Evolutionary conservation across 2,797 vertebrate species (phyloP), one percentile per base, ranked within the genome.

Genomic region (Gymnopithys bicolor): DNA sequence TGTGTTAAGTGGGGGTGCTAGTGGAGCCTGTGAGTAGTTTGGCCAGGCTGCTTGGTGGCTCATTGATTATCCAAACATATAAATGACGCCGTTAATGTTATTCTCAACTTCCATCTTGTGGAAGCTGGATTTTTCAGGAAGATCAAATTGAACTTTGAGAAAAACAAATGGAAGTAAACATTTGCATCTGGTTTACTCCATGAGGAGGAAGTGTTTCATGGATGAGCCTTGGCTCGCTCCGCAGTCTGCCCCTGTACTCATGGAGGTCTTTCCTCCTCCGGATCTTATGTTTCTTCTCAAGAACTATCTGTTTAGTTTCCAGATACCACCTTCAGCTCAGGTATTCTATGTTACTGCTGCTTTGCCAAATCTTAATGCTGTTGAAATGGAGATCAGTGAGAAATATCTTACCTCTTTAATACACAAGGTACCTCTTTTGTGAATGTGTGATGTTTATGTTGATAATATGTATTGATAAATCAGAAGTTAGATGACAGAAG

Each of bases 1-100:
- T 5, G 0, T 60, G 51, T 60, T 23, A 46, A 46, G 49, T 4
- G 3, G 45, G 62, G 23, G 33, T 86, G 41, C 53, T 56, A 30
- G 41, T 11, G 22, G n/a, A 87, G 59, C 52, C 70, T 84, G 24
- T 4, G 7, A 63, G 28, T 43, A 17, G 35, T 22, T 60, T 71
- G 59, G 68, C 53, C 30, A 24, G 10, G 32, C 16, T 84, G 43
- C 2, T 53, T 2, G 2, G 27, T 46, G 37, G 28, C 58, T 89
- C n/a, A 7, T 19, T 64, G n/a, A 22, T 62, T 68, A 39, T 11
- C 46, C 71, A 55, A 79, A 68, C 33, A 6, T 19, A 11, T 16
- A 52, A 76, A 39, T 21, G n/a, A 41, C 0, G 1, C 46, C 68
- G 35, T 51, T 66, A 23, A 46, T 0, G 0, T 58, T 76, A 17